Base-by-base conservation (phyloP, 2,888 invertebrate species). In the Athalia cordata region DNA sequence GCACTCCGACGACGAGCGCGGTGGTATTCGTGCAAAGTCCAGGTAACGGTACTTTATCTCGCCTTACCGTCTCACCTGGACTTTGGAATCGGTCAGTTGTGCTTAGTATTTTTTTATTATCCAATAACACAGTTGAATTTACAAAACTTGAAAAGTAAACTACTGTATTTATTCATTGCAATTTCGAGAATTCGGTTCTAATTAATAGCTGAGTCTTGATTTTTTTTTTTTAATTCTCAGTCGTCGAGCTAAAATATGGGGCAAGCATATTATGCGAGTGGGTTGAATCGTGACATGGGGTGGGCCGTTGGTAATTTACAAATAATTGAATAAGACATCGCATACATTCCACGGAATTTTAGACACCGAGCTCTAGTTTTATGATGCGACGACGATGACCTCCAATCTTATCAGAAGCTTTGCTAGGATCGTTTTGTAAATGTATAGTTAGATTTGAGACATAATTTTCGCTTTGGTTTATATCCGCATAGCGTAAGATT, bases 1-100 rank as follows among this genome's bases (percentile, higher is more conserved):
- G 59, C n/a, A 45, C 47, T 72, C 29, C 29, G 29, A 29, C 29
- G 29, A 59, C 47, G 59, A 8, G 13, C 45, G 13, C 45, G 15
- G 49, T 62, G 49, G 62, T 62, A 75, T 75, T 62, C 50, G 75
- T 62, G 64, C 75, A 75, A 64, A 75, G 75, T 75, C 61, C 75
- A 64, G 62, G 62, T 75, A 75, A 75, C 75, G 75, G 75, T 59
- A 75, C 62, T 75, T 62, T 52, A 75, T 75, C 75, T 75, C 52
- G 29, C n/a, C 64, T 62, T 50, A 43, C 62, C 64, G 75, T 64
- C 62, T 75, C 75, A 64, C 49, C 64, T 75, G 75, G 64, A 75
- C 75, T 62, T 75, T 52, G 64, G 50, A 75, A 64, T 75, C 43
- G 62, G 75, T 75, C 75, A 62, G 75, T 50, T 50, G 64, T 62